These are phyloP conservation scores for Drosophila atripex DNA, from an alignment of 2,888 invertebrate species.

Conservation along the genomic window DNA sequence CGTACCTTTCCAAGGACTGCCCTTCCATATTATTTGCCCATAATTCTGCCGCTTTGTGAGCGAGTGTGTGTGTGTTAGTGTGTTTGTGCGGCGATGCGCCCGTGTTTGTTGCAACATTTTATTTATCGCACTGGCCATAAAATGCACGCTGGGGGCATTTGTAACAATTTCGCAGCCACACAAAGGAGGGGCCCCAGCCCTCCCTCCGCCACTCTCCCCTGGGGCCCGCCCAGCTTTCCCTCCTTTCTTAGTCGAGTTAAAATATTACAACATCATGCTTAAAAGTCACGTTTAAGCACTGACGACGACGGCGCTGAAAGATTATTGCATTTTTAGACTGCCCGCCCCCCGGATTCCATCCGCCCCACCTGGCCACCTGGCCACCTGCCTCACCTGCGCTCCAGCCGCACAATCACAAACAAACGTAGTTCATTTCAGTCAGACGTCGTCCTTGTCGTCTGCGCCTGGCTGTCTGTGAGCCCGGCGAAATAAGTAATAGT, in stretches of 20 bases:
- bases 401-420: slow-evolving; percentile 62
- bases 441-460: slow-evolving; percentile 53
- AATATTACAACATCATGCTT: slow-evolving; percentile 81
- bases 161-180: slow-evolving; percentile 76
- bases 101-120: slow-evolving; percentile 73
- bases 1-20: slow-evolving; percentile 53
- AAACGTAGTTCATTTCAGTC: slow-evolving; percentile 71
- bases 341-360: slow-evolving; percentile 28
- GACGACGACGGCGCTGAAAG: slow-evolving; percentile 77
- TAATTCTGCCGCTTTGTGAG: slow-evolving; percentile 33
- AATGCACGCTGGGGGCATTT: slow-evolving; percentile 80
- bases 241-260: slow-evolving; percentile 75
- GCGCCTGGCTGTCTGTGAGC: slow-evolving; percentile 60
- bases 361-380: slow-evolving; percentile 18
- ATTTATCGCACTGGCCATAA: slow-evolving; percentile 78
- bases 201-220: background rate
- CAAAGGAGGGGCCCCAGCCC: slow-evolving; percentile 58
- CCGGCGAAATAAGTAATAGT: slow-evolving; percentile 77
- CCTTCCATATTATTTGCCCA: slow-evolving; percentile 71
- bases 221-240: background rate
- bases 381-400: background rate
- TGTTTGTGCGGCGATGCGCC: slow-evolving; percentile 33
- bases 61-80: slow-evolving; percentile 15
- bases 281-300: slow-evolving; percentile 80
- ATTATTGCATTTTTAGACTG: slow-evolving; percentile 77